Evolutionary conservation across 2,797 vertebrate species (phyloP), one percentile per base, ranked within the genome.

Genomic region (Eleutherodactylus coqui): DNA sequence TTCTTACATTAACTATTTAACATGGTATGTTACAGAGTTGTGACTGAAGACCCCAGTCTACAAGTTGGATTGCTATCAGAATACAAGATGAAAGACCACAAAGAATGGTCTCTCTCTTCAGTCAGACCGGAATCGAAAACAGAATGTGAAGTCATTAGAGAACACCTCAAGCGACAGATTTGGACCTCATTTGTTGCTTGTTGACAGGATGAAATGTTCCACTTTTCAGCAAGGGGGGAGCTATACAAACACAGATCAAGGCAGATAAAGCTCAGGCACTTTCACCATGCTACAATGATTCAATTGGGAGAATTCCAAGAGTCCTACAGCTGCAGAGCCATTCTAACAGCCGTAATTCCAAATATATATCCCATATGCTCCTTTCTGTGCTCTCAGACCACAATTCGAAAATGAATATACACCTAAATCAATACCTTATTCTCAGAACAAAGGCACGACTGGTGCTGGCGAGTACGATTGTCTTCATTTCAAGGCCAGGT

Each of bases 161-260:
- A 86, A 81, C 78, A 82, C 69, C 70, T 75, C 45, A 38, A 81
- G 79, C 47, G 43, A 53, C 58, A 75, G 69, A 62, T 80, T 75
- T 86, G 84, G 69, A 62, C 78, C 69, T 75, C 70, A 86, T 75
- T 76, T 76, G 53, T 79, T 82, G 60, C 72, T 82, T 82, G 85
- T 43, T 76, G 70, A 86, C 78, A 86, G 55, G 70, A 51, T 51
- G 55, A 75, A 86, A 82, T 41, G 43, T 81, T 80, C 67, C 41
- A 77, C 21, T 41, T 64, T 51, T 78, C 14, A 49, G 43, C n/a
- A 8, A 72, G 64, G 76, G 64, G 72, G 82, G 27, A 51, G 41
- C 55, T 73, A 80, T 47, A 80, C 24, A 85, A 80, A 85, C 53
- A 85, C 38, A 80, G 38, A 75, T 80, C 38, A 80, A 60, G 77